These are phyloP conservation scores for Anguilla anguilla DNA, from an alignment of 2,797 vertebrate genomes.

Conservation along the genomic window DNA sequence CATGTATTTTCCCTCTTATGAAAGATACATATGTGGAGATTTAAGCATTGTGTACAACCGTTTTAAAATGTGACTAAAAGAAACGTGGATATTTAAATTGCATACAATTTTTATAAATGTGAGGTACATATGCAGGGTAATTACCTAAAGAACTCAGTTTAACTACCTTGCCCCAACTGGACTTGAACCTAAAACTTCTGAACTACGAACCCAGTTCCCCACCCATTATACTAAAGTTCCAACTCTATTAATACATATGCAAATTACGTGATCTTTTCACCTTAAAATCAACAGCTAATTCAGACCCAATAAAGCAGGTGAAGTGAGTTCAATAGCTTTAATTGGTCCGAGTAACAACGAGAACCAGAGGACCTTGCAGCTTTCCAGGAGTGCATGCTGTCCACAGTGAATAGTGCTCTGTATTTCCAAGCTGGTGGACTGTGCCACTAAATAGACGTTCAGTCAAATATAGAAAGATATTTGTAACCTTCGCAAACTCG, in stretches of 20 bases:
- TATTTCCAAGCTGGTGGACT: not conserved
- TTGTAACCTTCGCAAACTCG: not conserved
- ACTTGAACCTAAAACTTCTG: not conserved
- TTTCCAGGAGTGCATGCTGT: not conserved
- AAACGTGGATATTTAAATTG: no score
- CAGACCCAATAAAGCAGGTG: no score
- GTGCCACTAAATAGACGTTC: not conserved
- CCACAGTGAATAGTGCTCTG: not conserved
- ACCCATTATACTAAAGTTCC: no score
- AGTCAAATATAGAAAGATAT: not conserved
- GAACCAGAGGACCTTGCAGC: not conserved
- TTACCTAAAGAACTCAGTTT: not conserved
- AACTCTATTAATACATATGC: no score
- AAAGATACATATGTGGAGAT: not conserved
- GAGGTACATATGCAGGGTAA: not conserved
- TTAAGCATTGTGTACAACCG: not conserved
- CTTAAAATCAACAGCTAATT: no score
- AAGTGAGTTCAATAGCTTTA: not conserved
- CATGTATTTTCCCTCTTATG: not conserved
- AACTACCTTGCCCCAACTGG: not conserved
- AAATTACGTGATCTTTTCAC: no score
- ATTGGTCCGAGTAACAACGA: not conserved
- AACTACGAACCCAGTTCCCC: not conserved
- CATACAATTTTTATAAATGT: no score
- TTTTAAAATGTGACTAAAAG: not conserved